Conservation (phyloP, 1,140 invertebrate genomes). For the Antheraea pernyi region DNA sequence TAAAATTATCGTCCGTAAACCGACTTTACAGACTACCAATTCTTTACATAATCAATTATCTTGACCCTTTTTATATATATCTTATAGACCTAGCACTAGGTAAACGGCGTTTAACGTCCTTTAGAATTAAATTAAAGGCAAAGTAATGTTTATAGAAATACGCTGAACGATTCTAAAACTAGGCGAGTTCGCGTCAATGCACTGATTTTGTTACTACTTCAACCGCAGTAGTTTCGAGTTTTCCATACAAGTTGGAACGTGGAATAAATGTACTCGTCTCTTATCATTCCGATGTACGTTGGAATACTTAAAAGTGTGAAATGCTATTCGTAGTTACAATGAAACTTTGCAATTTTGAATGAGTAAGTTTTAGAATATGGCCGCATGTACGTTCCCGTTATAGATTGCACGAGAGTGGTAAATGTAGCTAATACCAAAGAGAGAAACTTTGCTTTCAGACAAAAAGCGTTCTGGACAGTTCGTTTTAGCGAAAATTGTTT, state of each 20-base stretch:
- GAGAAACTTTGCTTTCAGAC: conserved; percentile 5
- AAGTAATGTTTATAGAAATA: background rate
- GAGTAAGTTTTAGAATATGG: background rate
- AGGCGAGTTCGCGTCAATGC: background rate
- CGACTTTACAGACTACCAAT: too few relatives aligned
- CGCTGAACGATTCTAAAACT: background rate
- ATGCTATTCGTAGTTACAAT: background rate
- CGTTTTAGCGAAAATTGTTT: background rate
- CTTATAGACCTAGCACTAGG: too few relatives aligned
- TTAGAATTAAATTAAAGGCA: background rate
- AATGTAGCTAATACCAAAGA: background rate
- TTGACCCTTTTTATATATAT: too few relatives aligned
- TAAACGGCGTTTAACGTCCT: background rate
- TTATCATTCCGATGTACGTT: conserved; percentile 6
- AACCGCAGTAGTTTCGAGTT: background rate
- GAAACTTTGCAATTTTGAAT: conserved; percentile 12
- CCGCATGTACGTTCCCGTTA: background rate
- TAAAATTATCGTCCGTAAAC: too few relatives aligned
- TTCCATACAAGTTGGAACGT: background rate
- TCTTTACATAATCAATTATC: too few relatives aligned
- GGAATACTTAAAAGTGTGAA: background rate
- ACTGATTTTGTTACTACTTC: conserved; percentile 6
- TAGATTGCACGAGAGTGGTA: background rate
- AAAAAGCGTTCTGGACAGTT: conserved; percentile 5
- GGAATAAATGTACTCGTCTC: conserved; percentile 8